Conservation (phyloP, 2,888 invertebrate genomes). For the Caenorhabditis sp. region DNA sequence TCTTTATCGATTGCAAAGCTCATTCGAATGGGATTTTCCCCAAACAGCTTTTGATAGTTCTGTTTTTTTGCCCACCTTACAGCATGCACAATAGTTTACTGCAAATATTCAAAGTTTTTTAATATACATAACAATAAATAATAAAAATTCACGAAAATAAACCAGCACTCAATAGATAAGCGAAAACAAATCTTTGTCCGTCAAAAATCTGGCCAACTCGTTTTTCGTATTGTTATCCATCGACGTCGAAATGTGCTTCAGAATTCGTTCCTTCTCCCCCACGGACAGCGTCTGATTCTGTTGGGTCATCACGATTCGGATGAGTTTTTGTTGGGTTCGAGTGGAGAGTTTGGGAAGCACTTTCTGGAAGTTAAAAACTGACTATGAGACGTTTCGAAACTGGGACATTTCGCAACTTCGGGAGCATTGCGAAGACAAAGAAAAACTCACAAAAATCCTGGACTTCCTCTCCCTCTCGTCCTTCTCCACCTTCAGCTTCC, state of each 20-base stretch:
- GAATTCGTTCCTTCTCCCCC: slow-evolving; percentile 63
- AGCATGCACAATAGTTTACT: too few relatives aligned
- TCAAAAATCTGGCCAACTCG: slow-evolving; percentile 52
- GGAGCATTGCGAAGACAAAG: too few relatives aligned
- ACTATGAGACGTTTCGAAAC: not conserved
- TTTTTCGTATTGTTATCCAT: slow-evolving; percentile 56
- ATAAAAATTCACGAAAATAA: slow-evolving; percentile 25
- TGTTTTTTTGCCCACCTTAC: too few relatives aligned
- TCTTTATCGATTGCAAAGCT: too few relatives aligned
- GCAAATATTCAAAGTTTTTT: too few relatives aligned
- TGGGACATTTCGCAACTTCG: too few relatives aligned
- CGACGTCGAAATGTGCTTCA: slow-evolving; percentile 56
- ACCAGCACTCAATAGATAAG: slow-evolving; percentile 61
- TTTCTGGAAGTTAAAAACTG: slow-evolving; percentile 58
- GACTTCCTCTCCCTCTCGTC: slow-evolving; percentile 57
- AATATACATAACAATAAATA: not conserved
- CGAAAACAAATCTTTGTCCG: slow-evolving; percentile 57
- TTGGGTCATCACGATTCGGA: slow-evolving; percentile 67
- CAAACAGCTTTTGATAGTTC: too few relatives aligned
- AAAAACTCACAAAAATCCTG: slow-evolving; percentile 62
- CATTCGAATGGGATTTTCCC: too few relatives aligned
- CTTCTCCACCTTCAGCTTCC: slow-evolving; percentile 59
- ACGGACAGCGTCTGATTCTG: slow-evolving; percentile 61
- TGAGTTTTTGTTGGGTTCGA: slow-evolving; percentile 60
- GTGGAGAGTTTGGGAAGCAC: slow-evolving; percentile 63